Percentiles rank a stretch among this genome's conserved stretches.
phyloP scores from a whole-genome alignment of 2,797 vertebrate genomes.

The Simalia tracyae region DNA sequence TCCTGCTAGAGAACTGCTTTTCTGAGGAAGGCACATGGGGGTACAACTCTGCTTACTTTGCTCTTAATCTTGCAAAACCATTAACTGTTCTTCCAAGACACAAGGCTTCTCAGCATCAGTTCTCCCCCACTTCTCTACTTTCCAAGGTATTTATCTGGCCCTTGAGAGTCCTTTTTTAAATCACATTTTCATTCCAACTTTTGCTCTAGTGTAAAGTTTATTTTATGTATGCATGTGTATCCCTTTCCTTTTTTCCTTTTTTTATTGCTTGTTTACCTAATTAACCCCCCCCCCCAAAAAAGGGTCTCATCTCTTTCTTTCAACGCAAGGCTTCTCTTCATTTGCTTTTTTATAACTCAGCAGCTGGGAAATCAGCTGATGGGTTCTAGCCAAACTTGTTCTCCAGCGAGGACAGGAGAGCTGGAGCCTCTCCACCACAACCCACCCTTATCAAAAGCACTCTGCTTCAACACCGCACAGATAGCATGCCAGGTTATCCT shows the following conservation, averaged over 20 bases:
- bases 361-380: neutral
- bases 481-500: neutral
- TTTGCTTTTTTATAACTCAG: neutral
- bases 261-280: neutral
- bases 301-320: neutral
- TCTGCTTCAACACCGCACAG: neutral
- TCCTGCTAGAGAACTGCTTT: neutral
- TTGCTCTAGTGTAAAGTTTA: neutral
- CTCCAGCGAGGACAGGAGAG: too few relatives aligned
- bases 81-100: neutral
- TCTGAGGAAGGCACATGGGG: neutral
- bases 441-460: neutral
- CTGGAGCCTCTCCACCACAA: neutral
- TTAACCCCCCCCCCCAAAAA: neutral
- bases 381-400: too few relatives aligned
- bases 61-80: neutral
- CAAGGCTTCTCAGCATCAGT: neutral
- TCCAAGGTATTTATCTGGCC: neutral
- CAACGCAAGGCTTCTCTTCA: neutral
- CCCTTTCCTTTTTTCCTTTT: neutral
- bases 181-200: neutral
- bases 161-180: neutral
- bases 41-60: neutral
- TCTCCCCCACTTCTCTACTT: neutral
- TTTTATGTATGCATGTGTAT: neutral